phyloP scores from a whole-genome alignment of 2,113 vertebrate genomes.

The Vulpes lagopus region DNA sequence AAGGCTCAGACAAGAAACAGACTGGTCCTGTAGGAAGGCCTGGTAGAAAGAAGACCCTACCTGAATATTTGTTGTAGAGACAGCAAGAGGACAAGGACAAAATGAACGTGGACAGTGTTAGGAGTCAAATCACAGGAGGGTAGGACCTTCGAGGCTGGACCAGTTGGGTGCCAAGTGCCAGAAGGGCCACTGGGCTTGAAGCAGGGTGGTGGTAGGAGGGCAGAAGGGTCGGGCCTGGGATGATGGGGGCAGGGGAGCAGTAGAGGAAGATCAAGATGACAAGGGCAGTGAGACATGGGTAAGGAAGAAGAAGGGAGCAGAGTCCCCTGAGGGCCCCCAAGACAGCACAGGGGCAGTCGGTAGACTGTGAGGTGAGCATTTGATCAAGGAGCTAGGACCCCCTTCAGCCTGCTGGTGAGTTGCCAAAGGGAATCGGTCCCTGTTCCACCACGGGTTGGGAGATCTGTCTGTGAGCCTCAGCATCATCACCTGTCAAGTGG shows the following conservation, averaged over 20 bases:
- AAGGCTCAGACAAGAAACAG: background rate
- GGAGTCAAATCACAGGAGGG: background rate
- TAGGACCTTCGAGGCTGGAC: background rate
- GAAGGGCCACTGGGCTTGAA: background rate
- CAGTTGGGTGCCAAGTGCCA: background rate
- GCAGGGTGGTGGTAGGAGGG: accelerated
- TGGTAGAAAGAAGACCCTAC: too few species aligned
- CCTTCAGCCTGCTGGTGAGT: background rate
- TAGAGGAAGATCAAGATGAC: background rate
- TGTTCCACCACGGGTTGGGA: too few species aligned
- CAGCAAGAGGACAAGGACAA: background rate
- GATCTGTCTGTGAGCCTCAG: background rate
- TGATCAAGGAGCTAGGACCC: background rate
- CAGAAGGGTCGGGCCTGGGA: background rate
- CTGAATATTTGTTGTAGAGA: accelerated
- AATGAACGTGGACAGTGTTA: accelerated
- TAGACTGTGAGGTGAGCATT: background rate
- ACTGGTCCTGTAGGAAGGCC: background rate
- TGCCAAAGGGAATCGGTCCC: background rate
- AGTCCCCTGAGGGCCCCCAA: background rate
- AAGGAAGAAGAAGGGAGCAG: accelerated
- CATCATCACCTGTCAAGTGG: too few species aligned
- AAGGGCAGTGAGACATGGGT: accelerated
- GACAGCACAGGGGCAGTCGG: background rate
- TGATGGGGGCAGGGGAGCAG: background rate